phyloP scores from a whole-genome alignment of 2,888 invertebrate species.

The Athrips mouffetella region DNA sequence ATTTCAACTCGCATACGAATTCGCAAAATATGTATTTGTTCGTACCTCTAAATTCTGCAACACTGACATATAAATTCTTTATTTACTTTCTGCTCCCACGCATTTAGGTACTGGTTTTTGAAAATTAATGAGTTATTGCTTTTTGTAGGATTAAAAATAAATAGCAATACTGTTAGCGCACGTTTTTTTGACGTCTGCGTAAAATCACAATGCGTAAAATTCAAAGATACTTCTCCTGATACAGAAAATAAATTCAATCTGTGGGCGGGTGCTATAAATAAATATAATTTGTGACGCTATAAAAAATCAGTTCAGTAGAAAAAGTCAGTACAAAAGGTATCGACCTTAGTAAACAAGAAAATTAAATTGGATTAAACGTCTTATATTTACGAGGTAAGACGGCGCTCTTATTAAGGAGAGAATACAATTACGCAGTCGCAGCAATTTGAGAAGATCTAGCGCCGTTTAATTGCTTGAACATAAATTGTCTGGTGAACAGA shows the following conservation, averaged over 20 bases:
- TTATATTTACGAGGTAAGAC: constrained; percentile 63
- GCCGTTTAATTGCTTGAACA: constrained; percentile 61
- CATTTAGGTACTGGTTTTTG: no score
- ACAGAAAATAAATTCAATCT: background rate
- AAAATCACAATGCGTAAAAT: background rate
- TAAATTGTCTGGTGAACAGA: constrained; percentile 64
- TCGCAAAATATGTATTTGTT: no score
- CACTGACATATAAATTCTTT: no score
- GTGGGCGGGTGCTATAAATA: no score
- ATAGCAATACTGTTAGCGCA: background rate
- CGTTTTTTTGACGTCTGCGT: background rate
- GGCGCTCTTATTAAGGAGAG: constrained; percentile 56
- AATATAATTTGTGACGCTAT: no score
- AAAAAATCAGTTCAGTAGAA: no score
- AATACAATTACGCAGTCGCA: constrained; percentile 67
- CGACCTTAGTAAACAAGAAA: constrained; percentile 54
- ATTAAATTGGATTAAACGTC: constrained; percentile 57
- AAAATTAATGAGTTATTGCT: no score
- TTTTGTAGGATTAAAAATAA: background rate
- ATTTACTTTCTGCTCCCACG: background rate
- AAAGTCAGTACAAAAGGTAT: background rate
- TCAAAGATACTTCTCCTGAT: no score
- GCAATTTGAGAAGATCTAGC: constrained; percentile 64
- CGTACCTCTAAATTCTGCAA: no score
- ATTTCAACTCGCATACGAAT: constrained; percentile 23